Conservation (phyloP, 2,797 vertebrate genomes). For the Gymnoscopelus braueri region DNA sequence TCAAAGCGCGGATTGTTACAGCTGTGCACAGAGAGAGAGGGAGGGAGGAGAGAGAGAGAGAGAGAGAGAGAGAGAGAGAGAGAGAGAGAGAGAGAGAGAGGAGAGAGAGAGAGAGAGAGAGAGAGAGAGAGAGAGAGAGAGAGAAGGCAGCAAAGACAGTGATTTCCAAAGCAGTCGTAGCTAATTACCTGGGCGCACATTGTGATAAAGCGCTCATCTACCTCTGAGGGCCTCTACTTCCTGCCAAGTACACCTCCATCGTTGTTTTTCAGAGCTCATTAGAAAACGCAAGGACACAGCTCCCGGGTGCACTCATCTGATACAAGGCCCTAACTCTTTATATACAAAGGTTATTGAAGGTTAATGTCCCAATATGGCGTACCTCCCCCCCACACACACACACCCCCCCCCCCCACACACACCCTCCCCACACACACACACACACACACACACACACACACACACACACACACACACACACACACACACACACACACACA, state of each 20-base stretch:
- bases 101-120: conserved; percentile 23
- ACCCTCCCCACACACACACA: too few species aligned
- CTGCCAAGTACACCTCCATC: conserved; percentile 67
- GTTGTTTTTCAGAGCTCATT: conserved; percentile 58
- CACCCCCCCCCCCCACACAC: too few species aligned
- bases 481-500: too few species aligned
- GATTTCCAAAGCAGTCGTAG: conserved; percentile 66
- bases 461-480: too few species aligned
- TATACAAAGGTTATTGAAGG: conserved; percentile 55
- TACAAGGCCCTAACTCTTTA: conserved; percentile 51
- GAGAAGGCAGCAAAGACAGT: conserved; percentile 13
- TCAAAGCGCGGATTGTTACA: conserved; percentile 68
- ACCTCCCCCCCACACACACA: too few species aligned
- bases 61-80: conserved; percentile 43
- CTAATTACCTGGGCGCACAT: conserved; percentile 74
- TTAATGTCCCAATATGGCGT: conserved; percentile 32
- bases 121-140: conserved; percentile 13
- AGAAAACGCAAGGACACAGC: conserved; percentile 65
- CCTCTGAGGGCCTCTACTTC: conserved; percentile 66
- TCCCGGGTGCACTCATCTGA: conserved; percentile 62
- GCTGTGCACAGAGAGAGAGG: conserved; percentile 46
- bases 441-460: too few species aligned
- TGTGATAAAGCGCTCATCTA: conserved; percentile 71
- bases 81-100: conserved; percentile 10
- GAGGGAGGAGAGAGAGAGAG: conserved; percentile 26